Conservation (phyloP, 2,888 invertebrate genomes). For the Erebia aethiops region DNA sequence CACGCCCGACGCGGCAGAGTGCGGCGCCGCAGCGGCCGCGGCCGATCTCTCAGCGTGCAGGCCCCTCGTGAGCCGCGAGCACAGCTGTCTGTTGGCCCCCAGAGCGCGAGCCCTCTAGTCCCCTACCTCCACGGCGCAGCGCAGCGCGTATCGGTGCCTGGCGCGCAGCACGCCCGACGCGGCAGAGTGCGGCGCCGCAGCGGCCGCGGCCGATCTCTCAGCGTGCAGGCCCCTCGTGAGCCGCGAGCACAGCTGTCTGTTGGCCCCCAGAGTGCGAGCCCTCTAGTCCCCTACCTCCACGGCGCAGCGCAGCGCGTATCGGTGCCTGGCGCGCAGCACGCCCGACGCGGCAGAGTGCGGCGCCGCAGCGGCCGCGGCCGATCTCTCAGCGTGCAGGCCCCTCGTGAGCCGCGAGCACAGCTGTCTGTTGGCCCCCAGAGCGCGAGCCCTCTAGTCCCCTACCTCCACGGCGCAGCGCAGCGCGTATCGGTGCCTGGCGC, state of each 20-base stretch:
- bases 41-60: conserved; percentile 62
- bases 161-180: too few relatives aligned
- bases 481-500: conserved; percentile 53
- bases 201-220: conserved; percentile 55
- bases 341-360: conserved; percentile 44
- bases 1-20: conserved; percentile 38
- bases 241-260: conserved; percentile 50
- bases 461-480: conserved; percentile 63
- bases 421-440: conserved; percentile 30
- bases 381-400: conserved; percentile 61
- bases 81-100: conserved; percentile 39
- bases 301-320: conserved; percentile 64
- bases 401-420: conserved; percentile 56
- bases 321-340: too few relatives aligned
- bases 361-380: conserved; percentile 49
- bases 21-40: conserved; percentile 48
- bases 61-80: conserved; percentile 57
- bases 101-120: too few relatives aligned
- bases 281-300: conserved; percentile 52
- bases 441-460: background rate
- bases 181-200: conserved; percentile 48
- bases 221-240: conserved; percentile 60
- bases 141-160: conserved; percentile 56
- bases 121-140: conserved; percentile 60
- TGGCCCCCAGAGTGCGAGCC: too few relatives aligned